A percentile compares a stretch with the other conserved stretches of the same genome.
Evolutionary conservation across 2,888 invertebrate genomes (phyloP).

Genomic region (Acronicta alni): DNA sequence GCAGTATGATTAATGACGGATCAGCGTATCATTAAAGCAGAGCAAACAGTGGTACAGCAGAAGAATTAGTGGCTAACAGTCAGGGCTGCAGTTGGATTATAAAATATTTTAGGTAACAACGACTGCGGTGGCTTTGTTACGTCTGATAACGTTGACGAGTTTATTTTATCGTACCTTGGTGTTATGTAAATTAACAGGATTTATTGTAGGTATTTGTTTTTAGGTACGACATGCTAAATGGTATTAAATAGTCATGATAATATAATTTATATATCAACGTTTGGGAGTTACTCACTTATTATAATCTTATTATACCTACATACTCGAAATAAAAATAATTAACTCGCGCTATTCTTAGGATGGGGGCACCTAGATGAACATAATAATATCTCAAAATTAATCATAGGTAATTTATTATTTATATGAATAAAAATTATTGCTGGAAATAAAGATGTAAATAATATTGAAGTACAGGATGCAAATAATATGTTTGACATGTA

Average conservation of each 20-base stretch:
- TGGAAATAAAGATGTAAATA: no score
- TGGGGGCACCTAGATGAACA: no score
- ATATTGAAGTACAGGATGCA: no score
- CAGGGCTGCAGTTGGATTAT: conserved; percentile 55
- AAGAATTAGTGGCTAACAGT: conserved; percentile 57
- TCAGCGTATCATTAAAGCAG: conserved; percentile 72
- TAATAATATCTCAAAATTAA: no score
- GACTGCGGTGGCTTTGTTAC: conserved; percentile 50
- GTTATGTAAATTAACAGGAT: conserved; percentile 30
- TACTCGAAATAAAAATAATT: no score
- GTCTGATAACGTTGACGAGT: conserved; percentile 52
- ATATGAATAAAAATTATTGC: no score
- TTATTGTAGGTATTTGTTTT: conserved; percentile 17
- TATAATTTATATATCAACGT: neutral
- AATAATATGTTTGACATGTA: no score
- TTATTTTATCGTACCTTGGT: conserved; percentile 38
- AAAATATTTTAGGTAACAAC: conserved; percentile 33
- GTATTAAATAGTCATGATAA: neutral
- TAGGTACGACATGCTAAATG: conserved; percentile 3
- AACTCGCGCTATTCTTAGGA: no score
- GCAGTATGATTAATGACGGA: conserved; percentile 73
- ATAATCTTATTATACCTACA: neutral
- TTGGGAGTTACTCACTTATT: neutral
- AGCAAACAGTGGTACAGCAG: conserved; percentile 65
- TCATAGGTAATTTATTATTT: no score